Evolutionary conservation across 2,888 invertebrate genomes (phyloP), one percentile per base, ranked within the genome.

Genomic region (Dryobota labecula): DNA sequence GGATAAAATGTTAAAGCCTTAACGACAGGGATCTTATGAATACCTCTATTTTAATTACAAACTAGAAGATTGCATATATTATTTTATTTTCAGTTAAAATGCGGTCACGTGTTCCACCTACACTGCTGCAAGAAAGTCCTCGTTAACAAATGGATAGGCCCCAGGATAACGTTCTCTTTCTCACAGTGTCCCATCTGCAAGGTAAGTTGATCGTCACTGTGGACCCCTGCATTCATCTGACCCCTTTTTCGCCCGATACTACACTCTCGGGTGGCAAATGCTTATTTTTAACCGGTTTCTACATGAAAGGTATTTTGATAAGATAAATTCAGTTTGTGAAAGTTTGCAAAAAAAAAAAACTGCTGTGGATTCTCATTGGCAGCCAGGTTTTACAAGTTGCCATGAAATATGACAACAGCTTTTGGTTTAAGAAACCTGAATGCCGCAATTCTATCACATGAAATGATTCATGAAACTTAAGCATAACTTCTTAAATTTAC

Each of bases 151-250:
- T 99, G 99, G 99, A 97, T 98, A 49, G 99, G 99, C 3, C 99
- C 99, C 0, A 97, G 99, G 79, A 99, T 99, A 58, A 98, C 99
- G 0, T 99, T 99, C 92, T 98, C 99, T 2, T 99, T 99, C 93
- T 98, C 99, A 0, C 97, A 98, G 70, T 99, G 99, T 92, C 99
- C 99, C 0, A 99, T 99, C 87, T 99, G 99, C 94, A 99, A 99
- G 97, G 98, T 98, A 93, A 92, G 90, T 47, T 27, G 27, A 51
- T 47, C 18, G 6, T 13, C n/a, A 8, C 27, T 41, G n/a, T 30
- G 54, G 36, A 20, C 15, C 9, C n/a, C 1, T 15, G 6, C 30
- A 3, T n/a, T 4, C 2, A n/a, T 30, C n/a, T 38, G 7, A 24
- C 6, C 9, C 2, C 9, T 18, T 57, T 57, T 24, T 24, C 9